Percentiles rank a stretch among this genome's conserved stretches.
These are phyloP conservation scores for Chelidonichthys spinosus DNA, from an alignment of 2,797 vertebrate genomes.

Conservation along the genomic window DNA sequence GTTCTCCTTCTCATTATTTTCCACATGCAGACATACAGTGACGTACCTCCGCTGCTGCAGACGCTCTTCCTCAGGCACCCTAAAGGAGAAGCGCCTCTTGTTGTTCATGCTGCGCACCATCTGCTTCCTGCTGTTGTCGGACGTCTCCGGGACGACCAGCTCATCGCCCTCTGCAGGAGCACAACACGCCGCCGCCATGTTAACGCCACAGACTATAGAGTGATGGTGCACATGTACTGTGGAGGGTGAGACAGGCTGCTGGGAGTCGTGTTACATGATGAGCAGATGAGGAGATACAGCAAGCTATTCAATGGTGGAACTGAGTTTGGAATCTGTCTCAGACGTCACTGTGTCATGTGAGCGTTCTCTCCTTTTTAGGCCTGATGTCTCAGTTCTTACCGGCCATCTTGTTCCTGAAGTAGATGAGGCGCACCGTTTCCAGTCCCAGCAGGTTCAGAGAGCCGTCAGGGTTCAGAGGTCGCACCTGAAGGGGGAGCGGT, in stretches of 20 bases:
- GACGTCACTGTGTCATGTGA: not conserved
- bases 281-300: not conserved
- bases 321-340: not conserved
- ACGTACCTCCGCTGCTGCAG: conserved; percentile 94
- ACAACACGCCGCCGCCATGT: conserved; percentile 29
- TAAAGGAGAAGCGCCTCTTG: conserved; percentile 96
- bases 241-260: not conserved
- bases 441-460: conserved; percentile 95
- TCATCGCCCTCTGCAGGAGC: conserved; percentile 93
- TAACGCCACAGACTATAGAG: conserved; percentile 21
- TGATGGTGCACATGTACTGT: not conserved
- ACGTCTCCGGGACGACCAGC: conserved; percentile 97
- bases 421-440: conserved; percentile 96
- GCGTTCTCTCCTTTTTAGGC: not conserved
- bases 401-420: conserved; percentile 99
- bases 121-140: conserved; percentile 98
- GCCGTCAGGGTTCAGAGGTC: conserved; percentile 95
- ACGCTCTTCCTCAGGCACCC: conserved; percentile 95
- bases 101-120: conserved; percentile 98
- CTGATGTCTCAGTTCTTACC: conserved; percentile 82
- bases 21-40: not conserved
- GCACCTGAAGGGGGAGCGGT: conserved; percentile 84
- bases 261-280: not conserved
- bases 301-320: not conserved
- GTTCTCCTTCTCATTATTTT: not conserved